Conservation (phyloP, 1,140 invertebrate species). For the Drosophila asahinai region DNA sequence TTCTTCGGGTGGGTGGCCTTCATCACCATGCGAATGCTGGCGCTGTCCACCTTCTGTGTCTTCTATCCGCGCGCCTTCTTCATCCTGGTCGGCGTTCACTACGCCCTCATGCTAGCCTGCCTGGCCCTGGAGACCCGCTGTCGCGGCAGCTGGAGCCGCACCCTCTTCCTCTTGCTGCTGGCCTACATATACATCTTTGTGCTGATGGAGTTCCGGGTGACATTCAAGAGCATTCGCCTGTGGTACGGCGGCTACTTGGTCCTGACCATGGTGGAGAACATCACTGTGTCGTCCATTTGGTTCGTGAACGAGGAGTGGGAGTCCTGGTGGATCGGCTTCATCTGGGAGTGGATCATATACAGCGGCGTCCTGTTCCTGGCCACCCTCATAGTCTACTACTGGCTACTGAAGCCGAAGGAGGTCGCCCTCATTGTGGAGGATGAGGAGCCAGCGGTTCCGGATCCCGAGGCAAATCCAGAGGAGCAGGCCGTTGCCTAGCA, state of each 20-base stretch:
- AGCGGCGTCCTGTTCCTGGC: slow-evolving; percentile 85
- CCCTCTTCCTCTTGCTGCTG: slow-evolving; percentile 88
- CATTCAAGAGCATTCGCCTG: slow-evolving; percentile 89
- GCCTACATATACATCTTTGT: slow-evolving; percentile 90
- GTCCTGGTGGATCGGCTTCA: slow-evolving; percentile 87
- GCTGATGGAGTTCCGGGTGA: slow-evolving; percentile 91
- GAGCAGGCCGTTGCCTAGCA: slow-evolving; percentile 53
- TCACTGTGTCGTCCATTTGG: slow-evolving; percentile 88
- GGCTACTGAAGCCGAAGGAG: slow-evolving; percentile 86
- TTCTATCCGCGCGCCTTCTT: slow-evolving; percentile 88
- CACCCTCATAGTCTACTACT: slow-evolving; percentile 86
- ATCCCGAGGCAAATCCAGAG: background rate
- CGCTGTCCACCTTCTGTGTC: slow-evolving; percentile 89
- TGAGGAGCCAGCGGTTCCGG: slow-evolving; percentile 5
- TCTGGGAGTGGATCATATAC: slow-evolving; percentile 86
- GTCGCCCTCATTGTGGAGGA: slow-evolving; percentile 85
- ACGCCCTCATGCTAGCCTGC: slow-evolving; percentile 87
- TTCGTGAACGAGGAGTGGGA: slow-evolving; percentile 87
- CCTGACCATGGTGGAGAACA: slow-evolving; percentile 88
- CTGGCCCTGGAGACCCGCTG: slow-evolving; percentile 87
- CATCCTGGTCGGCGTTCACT: slow-evolving; percentile 87
- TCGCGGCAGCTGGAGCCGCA: slow-evolving; percentile 86
- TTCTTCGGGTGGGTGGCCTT: slow-evolving; percentile 91
- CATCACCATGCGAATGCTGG: slow-evolving; percentile 88
- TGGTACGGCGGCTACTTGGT: slow-evolving; percentile 89